Percentiles rank a stretch among this genome's conserved stretches.
Evolutionary conservation across 92 coral and sea anemone species (phyloP).

Genomic region (Actinostola sp.): DNA sequence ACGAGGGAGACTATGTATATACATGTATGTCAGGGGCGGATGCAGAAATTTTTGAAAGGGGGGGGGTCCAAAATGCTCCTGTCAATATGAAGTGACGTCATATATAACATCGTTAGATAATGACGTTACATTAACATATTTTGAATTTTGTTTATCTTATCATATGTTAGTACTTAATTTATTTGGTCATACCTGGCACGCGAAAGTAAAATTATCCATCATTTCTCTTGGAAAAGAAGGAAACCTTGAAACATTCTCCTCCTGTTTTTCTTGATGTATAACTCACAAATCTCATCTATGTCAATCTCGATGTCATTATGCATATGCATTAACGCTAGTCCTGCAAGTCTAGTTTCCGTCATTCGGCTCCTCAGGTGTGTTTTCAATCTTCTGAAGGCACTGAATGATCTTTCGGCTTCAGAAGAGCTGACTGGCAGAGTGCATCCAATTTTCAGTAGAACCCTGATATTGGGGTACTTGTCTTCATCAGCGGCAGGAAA

Average conservation of each 20-base stretch:
- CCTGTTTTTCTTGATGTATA: slow-evolving; percentile 17
- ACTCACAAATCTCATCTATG: slow-evolving; percentile 12
- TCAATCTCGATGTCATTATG: slow-evolving; percentile 22
- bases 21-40: no score
- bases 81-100: no score
- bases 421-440: slow-evolving; percentile 31
- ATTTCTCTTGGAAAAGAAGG: no score
- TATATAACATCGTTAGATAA: no score
- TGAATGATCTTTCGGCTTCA: slow-evolving; percentile 21
- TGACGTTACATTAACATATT: no score
- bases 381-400: slow-evolving; percentile 6
- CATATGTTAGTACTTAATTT: no score
- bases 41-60: no score
- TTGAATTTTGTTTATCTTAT: no score
- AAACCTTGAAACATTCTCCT: slow-evolving; percentile 3
- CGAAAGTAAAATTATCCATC: no score
- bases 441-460: slow-evolving; percentile 21
- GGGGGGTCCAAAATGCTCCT: no score
- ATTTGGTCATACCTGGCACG: no score
- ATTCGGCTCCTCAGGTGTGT: slow-evolving; percentile 31
- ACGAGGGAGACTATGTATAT: no score
- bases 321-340: slow-evolving; percentile 38
- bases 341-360: slow-evolving; percentile 27
- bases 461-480: slow-evolving; percentile 46
- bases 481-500: slow-evolving; percentile 43